phyloP scores from a whole-genome alignment of 64 coral and sea anemone genomes.

The Montipora capricornis region DNA sequence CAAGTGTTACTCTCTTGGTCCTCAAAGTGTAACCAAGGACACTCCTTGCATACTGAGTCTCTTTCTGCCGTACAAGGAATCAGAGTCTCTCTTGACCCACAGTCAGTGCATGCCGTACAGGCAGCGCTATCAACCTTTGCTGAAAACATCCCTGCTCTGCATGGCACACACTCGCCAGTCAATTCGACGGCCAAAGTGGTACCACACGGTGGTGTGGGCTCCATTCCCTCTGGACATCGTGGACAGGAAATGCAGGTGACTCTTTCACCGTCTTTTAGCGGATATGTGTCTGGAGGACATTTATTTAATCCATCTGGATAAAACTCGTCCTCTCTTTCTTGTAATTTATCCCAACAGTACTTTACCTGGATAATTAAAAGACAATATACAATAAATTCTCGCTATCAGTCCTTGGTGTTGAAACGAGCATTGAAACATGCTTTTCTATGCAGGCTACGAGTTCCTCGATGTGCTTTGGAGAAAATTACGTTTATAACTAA shows the following conservation, averaged over 20 bases:
- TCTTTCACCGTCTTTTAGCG: not conserved
- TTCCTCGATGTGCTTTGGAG: no score
- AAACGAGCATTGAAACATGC: no score
- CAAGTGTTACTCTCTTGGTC: not conserved
- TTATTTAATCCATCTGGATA: not conserved
- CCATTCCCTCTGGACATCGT: not conserved
- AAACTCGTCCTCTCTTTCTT: not conserved
- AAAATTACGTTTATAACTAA: no score
- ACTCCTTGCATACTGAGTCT: not conserved
- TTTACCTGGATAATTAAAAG: not conserved
- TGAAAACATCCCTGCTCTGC: conserved; percentile 21
- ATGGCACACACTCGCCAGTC: conserved; percentile 5
- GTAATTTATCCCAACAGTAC: not conserved
- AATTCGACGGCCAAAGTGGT: not conserved
- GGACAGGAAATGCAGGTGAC: conserved; percentile 18
- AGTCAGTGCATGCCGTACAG: conserved; percentile 27
- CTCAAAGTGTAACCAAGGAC: not conserved
- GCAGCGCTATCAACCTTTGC: not conserved
- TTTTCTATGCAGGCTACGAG: no score
- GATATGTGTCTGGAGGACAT: conserved; percentile 22
- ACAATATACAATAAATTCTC: not conserved
- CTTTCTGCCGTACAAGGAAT: conserved; percentile 13
- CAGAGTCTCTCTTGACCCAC: not conserved
- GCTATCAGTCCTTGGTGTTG: no score
- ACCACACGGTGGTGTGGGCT: conserved; percentile 22